A percentile compares a stretch with the other conserved stretches of the same genome.
Evolutionary conservation across 2,797 vertebrate genomes (phyloP).

Genomic region (Myotis pilosus): DNA sequence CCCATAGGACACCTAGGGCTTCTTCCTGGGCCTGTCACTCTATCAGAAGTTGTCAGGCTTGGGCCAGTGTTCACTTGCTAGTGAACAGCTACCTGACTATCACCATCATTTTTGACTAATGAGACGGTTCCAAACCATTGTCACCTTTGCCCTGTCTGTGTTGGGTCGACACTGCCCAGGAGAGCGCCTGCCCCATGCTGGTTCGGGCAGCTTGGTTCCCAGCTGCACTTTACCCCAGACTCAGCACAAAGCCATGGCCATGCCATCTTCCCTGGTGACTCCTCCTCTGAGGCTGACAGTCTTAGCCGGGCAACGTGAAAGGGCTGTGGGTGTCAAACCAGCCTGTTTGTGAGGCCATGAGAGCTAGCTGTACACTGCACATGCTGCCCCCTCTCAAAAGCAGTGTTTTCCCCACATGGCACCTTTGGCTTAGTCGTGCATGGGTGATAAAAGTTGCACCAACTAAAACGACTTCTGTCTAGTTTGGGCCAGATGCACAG

Average conservation of each 20-base stretch:
- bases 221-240: no score
- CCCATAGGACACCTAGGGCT: accelerated
- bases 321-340: accelerated
- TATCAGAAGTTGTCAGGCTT: neutral
- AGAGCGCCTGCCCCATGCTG: neutral
- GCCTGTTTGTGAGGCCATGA: neutral
- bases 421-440: neutral
- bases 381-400: accelerated
- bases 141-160: neutral
- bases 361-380: accelerated
- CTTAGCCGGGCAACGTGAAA: neutral
- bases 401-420: accelerated
- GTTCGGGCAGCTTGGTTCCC: neutral
- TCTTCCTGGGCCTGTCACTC: neutral
- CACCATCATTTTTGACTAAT: accelerated
- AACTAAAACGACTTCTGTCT: no score
- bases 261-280: neutral
- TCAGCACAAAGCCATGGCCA: neutral
- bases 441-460: accelerated
- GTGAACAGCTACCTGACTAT: neutral
- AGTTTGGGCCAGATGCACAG: neutral
- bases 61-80: neutral
- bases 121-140: accelerated
- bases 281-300: neutral
- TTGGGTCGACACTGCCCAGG: accelerated